A percentile compares a stretch with the other conserved stretches of the same genome.
phyloP scores from a whole-genome alignment of 1,140 invertebrate genomes.

The Temnothorax curvispinosus region DNA sequence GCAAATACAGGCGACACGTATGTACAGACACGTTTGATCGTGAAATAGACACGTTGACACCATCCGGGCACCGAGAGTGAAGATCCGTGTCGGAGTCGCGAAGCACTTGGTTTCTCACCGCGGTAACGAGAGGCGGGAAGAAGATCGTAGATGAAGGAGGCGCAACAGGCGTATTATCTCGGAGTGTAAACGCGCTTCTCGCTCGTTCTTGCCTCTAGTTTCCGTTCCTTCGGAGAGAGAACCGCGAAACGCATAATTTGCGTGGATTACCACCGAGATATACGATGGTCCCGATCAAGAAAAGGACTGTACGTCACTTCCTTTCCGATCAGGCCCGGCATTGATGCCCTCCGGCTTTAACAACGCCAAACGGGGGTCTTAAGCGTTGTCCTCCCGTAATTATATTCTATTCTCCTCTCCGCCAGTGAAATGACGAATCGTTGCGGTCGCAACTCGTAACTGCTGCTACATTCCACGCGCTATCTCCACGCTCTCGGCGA shows the following conservation, averaged over 20 bases:
- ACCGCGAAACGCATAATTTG: conserved; percentile 81
- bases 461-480: not conserved
- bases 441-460: not conserved
- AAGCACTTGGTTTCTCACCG: conserved; percentile 8
- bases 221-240: conserved; percentile 67
- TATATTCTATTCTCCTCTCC: conserved; percentile 42
- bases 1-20: not conserved
- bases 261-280: conserved; percentile 79
- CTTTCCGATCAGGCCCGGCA: conserved; percentile 62
- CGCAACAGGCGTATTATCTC: conserved; percentile 64
- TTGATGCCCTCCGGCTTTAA: not conserved
- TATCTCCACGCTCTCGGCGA: conserved; percentile 38
- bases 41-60: conserved; percentile 2
- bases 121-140: conserved; percentile 25
- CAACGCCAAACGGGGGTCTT: not conserved
- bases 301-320: conserved; percentile 51
- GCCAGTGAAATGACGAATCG: conserved; percentile 6
- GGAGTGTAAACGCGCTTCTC: conserved; percentile 64
- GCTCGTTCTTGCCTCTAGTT: conserved; percentile 67
- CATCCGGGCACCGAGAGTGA: not conserved
- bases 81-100: conserved; percentile 19
- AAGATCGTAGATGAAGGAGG: conserved; percentile 27
- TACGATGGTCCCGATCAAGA: conserved; percentile 58
- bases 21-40: not conserved
- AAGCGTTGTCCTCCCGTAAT: conserved; percentile 34